A percentile compares a stretch with the other conserved stretches of the same genome.
Evolutionary conservation across 2,888 invertebrate genomes (phyloP).

Genomic region (Caradrina clavipalpis): DNA sequence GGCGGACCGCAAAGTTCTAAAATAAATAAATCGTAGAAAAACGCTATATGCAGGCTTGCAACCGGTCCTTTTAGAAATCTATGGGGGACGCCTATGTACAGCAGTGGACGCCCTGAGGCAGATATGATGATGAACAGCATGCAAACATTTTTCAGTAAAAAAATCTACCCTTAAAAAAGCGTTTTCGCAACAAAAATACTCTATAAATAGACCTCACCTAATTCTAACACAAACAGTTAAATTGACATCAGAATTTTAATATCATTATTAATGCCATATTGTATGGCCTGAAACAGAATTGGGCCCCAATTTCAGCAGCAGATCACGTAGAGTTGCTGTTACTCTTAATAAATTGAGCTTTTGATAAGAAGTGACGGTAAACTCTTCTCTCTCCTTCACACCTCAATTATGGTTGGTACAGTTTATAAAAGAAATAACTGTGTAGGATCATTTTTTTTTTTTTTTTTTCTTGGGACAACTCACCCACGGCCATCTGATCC

Average conservation of each 20-base stretch:
- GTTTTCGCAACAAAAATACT: neutral
- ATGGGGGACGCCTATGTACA: no score
- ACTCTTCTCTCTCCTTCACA: neutral
- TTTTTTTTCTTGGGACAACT: no score
- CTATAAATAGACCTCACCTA: conserved; percentile 2
- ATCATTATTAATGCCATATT: conserved; percentile 44
- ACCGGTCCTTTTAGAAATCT: no score
- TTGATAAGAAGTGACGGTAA: conserved; percentile 15
- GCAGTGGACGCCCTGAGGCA: no score
- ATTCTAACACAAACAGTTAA: conserved; percentile 14
- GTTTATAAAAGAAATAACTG: neutral
- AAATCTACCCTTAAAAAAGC: no score
- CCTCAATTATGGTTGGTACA: neutral
- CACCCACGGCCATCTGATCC: no score
- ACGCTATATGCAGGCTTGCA: no score
- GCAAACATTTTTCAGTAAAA: no score
- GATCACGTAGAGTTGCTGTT: conserved; percentile 55
- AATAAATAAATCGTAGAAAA: no score
- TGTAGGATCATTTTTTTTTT: no score
- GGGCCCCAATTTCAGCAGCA: conserved; percentile 44
- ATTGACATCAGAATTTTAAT: conserved; percentile 49
- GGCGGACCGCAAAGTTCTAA: no score
- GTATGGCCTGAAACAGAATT: conserved; percentile 29
- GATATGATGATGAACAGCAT: no score
- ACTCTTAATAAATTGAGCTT: conserved; percentile 54